Percentiles rank a stretch among this genome's conserved stretches.
Conservation (phyloP, 1,140 invertebrate genomes). For the Uloborus diversus region DNA sequence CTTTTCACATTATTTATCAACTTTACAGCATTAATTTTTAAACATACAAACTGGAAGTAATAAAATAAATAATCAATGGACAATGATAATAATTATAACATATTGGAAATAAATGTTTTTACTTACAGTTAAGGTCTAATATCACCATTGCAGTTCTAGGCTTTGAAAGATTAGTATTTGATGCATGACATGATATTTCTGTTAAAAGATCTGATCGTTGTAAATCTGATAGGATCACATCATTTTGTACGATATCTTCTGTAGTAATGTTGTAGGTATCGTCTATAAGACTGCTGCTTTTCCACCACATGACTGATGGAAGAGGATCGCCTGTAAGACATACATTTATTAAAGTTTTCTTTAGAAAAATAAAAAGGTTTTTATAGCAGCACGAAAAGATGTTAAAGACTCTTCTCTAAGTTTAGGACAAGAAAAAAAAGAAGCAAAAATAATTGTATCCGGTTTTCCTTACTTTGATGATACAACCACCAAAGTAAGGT, state of each 20-base stretch:
- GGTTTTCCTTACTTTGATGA: too few species aligned
- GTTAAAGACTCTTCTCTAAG: too few species aligned
- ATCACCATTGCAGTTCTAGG: slow-evolving; percentile 79
- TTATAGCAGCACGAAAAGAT: too few species aligned
- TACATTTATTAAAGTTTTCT: background rate
- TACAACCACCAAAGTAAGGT: too few species aligned
- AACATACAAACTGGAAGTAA: too few species aligned
- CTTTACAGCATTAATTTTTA: too few species aligned
- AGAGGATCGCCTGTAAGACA: slow-evolving; percentile 74
- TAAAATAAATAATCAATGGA: too few species aligned
- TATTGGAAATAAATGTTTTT: too few species aligned
- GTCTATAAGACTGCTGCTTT: slow-evolving; percentile 83
- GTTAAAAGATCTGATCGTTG: slow-evolving; percentile 79
- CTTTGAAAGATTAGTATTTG: slow-evolving; percentile 70
- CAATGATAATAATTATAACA: too few species aligned
- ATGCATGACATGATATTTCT: slow-evolving; percentile 76
- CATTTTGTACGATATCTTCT: slow-evolving; percentile 78
- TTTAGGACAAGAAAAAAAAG: too few species aligned
- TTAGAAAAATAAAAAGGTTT: background rate
- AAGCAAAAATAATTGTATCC: too few species aligned
- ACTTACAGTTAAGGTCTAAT: slow-evolving; percentile 71
- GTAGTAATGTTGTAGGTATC: slow-evolving; percentile 77
- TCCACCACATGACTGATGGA: slow-evolving; percentile 83
- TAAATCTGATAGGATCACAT: slow-evolving; percentile 77
- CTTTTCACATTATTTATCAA: too few species aligned